These are phyloP conservation scores for Rhinogobio ventralis DNA, from an alignment of 2,797 vertebrate genomes.

Conservation along the genomic window DNA sequence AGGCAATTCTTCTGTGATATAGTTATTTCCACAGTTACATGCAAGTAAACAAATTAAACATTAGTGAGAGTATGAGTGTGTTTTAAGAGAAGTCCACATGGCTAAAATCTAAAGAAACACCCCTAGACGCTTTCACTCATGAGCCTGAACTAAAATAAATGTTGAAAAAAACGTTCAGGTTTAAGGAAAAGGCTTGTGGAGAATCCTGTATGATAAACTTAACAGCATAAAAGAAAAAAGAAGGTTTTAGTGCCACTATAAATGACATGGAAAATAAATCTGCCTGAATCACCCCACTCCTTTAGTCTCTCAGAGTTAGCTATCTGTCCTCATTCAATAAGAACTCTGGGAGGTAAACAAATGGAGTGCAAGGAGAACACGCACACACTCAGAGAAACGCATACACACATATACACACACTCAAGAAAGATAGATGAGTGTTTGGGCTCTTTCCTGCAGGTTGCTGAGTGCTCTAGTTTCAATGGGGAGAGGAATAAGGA, in stretches of 20 bases:
- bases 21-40: neutral
- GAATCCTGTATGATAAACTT: slow-evolving; percentile 13
- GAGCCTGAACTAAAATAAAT: neutral
- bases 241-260: slow-evolving; percentile 23
- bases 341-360: slow-evolving; percentile 58
- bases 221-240: slow-evolving; percentile 7
- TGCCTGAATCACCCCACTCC: slow-evolving; percentile 25
- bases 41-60: neutral
- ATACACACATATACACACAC: slow-evolving; percentile 49
- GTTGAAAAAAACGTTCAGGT: neutral
- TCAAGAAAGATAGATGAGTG: slow-evolving; percentile 69
- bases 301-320: slow-evolving; percentile 41
- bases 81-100: neutral
- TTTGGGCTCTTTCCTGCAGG: slow-evolving; percentile 69
- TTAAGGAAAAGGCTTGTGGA: neutral
- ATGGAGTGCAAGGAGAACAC: slow-evolving; percentile 63
- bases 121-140: neutral
- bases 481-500: slow-evolving; percentile 67
- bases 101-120: neutral
- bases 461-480: slow-evolving; percentile 72
- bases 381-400: slow-evolving; percentile 6
- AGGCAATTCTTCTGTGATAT: neutral
- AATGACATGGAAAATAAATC: slow-evolving; percentile 40
- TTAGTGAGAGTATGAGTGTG: neutral
- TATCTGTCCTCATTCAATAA: slow-evolving; percentile 42